A percentile compares a stretch with the other conserved stretches of the same genome.
phyloP scores from a whole-genome alignment of 2,888 invertebrate genomes.

The Lomographa bimaculata region DNA sequence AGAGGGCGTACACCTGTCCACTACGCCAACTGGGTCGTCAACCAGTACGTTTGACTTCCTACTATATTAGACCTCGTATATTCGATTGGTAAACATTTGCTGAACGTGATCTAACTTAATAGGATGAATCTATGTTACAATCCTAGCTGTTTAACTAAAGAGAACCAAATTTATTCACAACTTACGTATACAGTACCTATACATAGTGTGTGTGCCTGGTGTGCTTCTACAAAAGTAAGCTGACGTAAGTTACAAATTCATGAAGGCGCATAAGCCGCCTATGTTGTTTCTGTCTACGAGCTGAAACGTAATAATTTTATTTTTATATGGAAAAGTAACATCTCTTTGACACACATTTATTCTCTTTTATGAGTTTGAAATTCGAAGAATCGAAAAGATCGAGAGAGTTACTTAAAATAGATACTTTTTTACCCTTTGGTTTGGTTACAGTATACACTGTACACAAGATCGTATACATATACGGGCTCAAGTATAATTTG shows the following conservation, averaged over 20 bases:
- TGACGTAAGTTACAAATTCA: slow-evolving; percentile 58
- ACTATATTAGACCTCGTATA: slow-evolving; percentile 67
- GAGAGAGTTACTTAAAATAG: too few relatives aligned
- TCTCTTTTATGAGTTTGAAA: slow-evolving; percentile 22
- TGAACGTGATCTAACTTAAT: slow-evolving; percentile 74
- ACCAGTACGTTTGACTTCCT: slow-evolving; percentile 65
- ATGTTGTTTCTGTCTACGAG: slow-evolving; percentile 31
- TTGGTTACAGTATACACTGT: too few relatives aligned
- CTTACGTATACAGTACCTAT: too few relatives aligned
- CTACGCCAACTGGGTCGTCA: too few relatives aligned
- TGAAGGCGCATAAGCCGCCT: slow-evolving; percentile 46
- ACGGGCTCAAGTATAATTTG: too few relatives aligned
- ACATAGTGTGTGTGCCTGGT: slow-evolving; percentile 27
- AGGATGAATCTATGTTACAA: slow-evolving; percentile 65
- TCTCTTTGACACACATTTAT: slow-evolving; percentile 24
- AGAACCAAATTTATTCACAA: slow-evolving; percentile 60
- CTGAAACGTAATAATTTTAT: slow-evolving; percentile 35
- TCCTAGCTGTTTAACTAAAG: slow-evolving; percentile 55
- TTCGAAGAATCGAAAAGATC: slow-evolving; percentile 16
- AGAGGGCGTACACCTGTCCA: too few relatives aligned
- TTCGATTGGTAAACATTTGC: slow-evolving; percentile 70
- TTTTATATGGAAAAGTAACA: slow-evolving; percentile 33
- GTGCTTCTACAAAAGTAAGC: slow-evolving; percentile 47
- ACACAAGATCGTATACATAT: too few relatives aligned
- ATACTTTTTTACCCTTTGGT: too few relatives aligned